Evolutionary conservation across 2,888 invertebrate genomes (phyloP), one percentile per base, ranked within the genome.

Genomic region (Metalampra italica): DNA sequence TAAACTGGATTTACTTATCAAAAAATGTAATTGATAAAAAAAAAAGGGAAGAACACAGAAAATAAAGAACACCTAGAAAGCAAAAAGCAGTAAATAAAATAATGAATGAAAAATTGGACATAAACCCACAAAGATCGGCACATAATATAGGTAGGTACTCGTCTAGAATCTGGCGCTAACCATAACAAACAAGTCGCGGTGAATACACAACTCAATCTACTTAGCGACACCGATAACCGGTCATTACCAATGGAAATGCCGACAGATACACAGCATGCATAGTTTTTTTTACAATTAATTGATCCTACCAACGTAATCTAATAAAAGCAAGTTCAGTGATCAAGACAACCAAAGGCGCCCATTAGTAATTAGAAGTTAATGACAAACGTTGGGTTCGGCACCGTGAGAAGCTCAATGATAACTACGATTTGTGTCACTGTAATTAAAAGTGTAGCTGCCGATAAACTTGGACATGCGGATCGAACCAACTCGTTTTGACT

Each of bases 271-370:
- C 71, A 51, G 42, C 43, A 45, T 43, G 45, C 45, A 36, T 38
- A 51, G 45, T 46, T 77, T 82, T 77, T 82, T 76, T 73, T 75
- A 86, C 85, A 84, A 87, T 88, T 88, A 89, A 88, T 88, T 82
- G 84, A 85, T 83, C 85, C 87, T 85, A 75, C 86, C 89, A 85
- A 87, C 85, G 81, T 89, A 86, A 89, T 89, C 87, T 86, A 84
- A 88, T 87, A 85, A 87, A 86, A 87, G 86, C 84, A 81, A 86
- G 86, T 87, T 87, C 81, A 72, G 76, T 81, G 85, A 80, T 77
- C 82, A 79, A 83, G 87, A 88, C 88, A 86, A 88, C 88, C 87
- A 87, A 86, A 87, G 78, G 85, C 85, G 81, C 76, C 82, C 88
- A 87, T 80, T 81, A 77, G 87, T 89, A 88, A 88, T 89, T 87